Base-by-base conservation (phyloP, 1,140 invertebrate genomes). In the Drosophila nigromelanica region DNA sequence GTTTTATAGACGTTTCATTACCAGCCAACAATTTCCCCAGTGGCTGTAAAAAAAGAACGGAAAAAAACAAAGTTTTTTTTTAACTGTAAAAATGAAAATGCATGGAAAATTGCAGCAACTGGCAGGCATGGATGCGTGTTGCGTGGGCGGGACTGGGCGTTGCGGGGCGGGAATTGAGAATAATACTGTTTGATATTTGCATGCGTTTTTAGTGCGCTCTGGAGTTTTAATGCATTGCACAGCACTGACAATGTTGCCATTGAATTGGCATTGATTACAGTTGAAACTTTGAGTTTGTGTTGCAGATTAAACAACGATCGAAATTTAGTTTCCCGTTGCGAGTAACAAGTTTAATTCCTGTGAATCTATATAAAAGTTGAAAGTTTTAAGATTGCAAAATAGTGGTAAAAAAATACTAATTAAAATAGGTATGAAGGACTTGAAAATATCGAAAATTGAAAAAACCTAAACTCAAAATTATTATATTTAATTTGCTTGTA, bases 1-100 rank as follows among this genome's bases (percentile, higher is more conserved):
- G 81, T 85, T 85, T 85, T 85, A 85, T 85, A 74, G 80, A 85
- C 80, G 80, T 85, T 85, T 85, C 80, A 85, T 85, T 80, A 80
- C 69, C 80, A 73, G 80, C 59, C 78, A 68, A 63, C 72, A 67
- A 75, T 66, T 72, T 66, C 61, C 69, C 61, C 47, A 51, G 37
- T 56, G 52, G 54, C 62, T 62, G 58, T 73, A 79, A 77, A 85
- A 63, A 52, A 60, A 54, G 8, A 14, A 15, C 15, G 14, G 68
- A 78, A 54, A 52, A 37, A 21, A 67, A 3, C 27, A 5, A 3
- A 4, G 7, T 33, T 51, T 51, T 51, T 51, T 35, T 35, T 54
- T 52, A 48, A 37, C 15, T 55, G 69, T 67, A 78, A 56, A 54
- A 80, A 80, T 80, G 73, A 80, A 80, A 83, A 69, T 83, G 80